Conservation (phyloP, 2,888 invertebrate genomes). For the Drosophila ustulata region DNA sequence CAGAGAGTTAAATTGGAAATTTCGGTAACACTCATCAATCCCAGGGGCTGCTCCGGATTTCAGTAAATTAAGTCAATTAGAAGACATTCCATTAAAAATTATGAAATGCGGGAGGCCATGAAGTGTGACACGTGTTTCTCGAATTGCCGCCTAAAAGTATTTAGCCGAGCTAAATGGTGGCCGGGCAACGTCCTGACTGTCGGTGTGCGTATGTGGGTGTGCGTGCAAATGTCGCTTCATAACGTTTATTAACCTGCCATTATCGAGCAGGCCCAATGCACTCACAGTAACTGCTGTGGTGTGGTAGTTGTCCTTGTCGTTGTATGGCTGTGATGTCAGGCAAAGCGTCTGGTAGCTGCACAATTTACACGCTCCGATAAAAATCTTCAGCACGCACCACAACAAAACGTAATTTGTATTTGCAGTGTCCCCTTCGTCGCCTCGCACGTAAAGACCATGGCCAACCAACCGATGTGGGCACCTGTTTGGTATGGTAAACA, state of each 20-base stretch:
- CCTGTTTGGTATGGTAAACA: slow-evolving; percentile 29
- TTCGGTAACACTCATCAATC: not conserved
- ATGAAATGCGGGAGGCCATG: slow-evolving; percentile 9
- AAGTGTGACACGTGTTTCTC: slow-evolving; percentile 30
- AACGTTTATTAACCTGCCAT: slow-evolving; percentile 78
- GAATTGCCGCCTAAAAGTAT: slow-evolving; percentile 17
- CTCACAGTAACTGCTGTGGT: slow-evolving; percentile 16
- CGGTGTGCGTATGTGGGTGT: slow-evolving; percentile 20
- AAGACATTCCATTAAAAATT: slow-evolving; percentile 44
- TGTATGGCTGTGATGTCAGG: slow-evolving; percentile 31
- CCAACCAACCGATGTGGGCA: not conserved
- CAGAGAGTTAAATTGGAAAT: not conserved
- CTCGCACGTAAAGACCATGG: not conserved
- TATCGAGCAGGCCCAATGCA: slow-evolving; percentile 59
- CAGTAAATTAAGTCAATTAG: slow-evolving; percentile 34
- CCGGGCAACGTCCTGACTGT: not conserved
- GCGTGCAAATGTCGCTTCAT: slow-evolving; percentile 57
- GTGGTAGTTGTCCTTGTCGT: not conserved
- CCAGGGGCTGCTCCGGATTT: not conserved
- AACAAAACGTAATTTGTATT: slow-evolving; percentile 59
- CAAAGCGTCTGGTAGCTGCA: slow-evolving; percentile 43
- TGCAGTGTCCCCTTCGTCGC: slow-evolving; percentile 38
- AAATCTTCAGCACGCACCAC: slow-evolving; percentile 72
- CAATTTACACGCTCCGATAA: slow-evolving; percentile 68
- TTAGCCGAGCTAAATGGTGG: slow-evolving; percentile 6